These are phyloP conservation scores for Drosophila austrosaltans DNA, from an alignment of 2,888 invertebrate genomes.

Conservation along the genomic window DNA sequence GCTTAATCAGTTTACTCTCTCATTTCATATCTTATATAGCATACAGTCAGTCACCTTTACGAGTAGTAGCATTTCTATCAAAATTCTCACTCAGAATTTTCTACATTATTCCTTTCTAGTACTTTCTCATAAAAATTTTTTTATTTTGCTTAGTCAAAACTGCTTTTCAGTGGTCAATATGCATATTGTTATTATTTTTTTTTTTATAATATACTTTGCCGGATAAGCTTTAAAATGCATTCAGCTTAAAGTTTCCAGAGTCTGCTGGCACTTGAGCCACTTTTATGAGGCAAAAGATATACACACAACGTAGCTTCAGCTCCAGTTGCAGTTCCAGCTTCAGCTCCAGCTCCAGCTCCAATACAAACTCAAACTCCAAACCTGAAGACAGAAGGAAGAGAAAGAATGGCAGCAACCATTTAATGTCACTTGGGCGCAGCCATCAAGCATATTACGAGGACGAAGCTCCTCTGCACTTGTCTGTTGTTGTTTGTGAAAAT, in stretches of 20 bases:
- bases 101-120: too few relatives aligned
- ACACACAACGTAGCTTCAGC: slow-evolving; percentile 10
- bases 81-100: too few relatives aligned
- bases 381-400: slow-evolving; percentile 11
- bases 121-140: too few relatives aligned
- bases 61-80: too few relatives aligned
- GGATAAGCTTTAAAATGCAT: slow-evolving; percentile 60
- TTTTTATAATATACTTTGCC: slow-evolving; percentile 53
- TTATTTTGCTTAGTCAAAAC: too few relatives aligned
- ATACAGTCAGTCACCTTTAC: too few relatives aligned
- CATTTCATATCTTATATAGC: too few relatives aligned
- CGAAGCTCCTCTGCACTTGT: slow-evolving; percentile 55
- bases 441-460: slow-evolving; percentile 76
- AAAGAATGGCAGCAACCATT: slow-evolving; percentile 68
- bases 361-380: not conserved
- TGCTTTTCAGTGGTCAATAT: too few relatives aligned
- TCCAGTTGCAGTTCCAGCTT: not conserved
- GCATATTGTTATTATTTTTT: slow-evolving; percentile 21
- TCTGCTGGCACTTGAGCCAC: slow-evolving; percentile 66
- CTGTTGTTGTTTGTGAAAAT: slow-evolving; percentile 55
- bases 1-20: too few relatives aligned
- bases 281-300: slow-evolving; percentile 55
- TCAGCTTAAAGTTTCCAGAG: slow-evolving; percentile 59
- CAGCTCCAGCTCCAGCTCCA: slow-evolving; percentile 1
- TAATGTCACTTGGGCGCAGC: slow-evolving; percentile 77